Evolutionary conservation across 1,140 invertebrate species (phyloP), one percentile per base, ranked within the genome.

Genomic region (Drosophila tristis): DNA sequence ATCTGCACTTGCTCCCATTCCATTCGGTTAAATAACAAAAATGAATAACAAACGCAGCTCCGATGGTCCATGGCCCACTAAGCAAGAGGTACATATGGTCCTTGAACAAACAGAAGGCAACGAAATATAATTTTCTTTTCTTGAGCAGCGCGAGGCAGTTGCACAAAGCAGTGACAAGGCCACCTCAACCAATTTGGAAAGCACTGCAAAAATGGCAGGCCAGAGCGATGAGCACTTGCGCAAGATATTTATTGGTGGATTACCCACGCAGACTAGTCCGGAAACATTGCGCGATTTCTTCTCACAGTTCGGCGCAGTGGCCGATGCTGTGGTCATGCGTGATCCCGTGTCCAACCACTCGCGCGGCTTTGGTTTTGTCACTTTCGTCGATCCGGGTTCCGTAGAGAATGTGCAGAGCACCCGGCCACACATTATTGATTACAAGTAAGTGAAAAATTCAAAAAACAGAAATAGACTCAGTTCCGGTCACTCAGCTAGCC

Each of bases 401-500:
- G 74, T 90, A n/a, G 86, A 90, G 13, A 73, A 65, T 23, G 85
- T 90, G 2, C 86, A 89, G 49, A 42, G 47, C 43, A 62, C 70
- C 0, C 61, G 70, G 48, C 85, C 85, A 0, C 85, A 90, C 23
- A 73, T 29, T 13, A 66, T 89, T 56, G 84, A 89, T 48, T 61
- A 66, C 44, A 87, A 93, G 93, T 94, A 74, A 92, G 92, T 39
- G 11, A 5, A 29, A 29, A 29, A 29, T 20, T 1, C 0, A 39
- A 35, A 35, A 35, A 35, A 11, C 9, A 39, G 11, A 39, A 39
- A 39, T 11, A 13, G 35, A 2, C 3, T 31, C 31, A 31, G 8
- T 7, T 9, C 8, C 8, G 31, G 9, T 39, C 11, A 39, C 35
- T 39, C 35, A 39, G 13, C 35, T 13, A 0, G 11, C 1, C 13